phyloP scores from a whole-genome alignment of 92 coral and sea anemone genomes.

The Porites cylindrica region DNA sequence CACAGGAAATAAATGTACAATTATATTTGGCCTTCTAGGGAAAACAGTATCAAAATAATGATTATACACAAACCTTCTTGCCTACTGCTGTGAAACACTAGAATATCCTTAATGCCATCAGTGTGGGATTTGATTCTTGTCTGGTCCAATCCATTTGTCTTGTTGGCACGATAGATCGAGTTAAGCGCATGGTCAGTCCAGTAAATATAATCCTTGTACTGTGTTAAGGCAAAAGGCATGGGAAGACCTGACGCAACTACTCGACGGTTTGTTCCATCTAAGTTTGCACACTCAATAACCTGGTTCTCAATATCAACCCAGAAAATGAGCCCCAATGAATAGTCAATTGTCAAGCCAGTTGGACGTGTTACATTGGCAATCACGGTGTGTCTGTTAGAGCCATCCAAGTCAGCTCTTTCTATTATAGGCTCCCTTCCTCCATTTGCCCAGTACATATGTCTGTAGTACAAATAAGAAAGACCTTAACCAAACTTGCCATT shows the following conservation, averaged over 20 bases:
- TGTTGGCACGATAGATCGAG: conserved; percentile 90
- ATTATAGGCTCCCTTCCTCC: conserved; percentile 77
- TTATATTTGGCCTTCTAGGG: too few species aligned
- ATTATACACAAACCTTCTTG: conserved; percentile 78
- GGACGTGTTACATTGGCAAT: conserved; percentile 64
- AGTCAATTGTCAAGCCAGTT: conserved; percentile 83
- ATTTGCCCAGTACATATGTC: conserved; percentile 93
- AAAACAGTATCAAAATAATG: too few species aligned
- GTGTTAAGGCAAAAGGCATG: conserved; percentile 80
- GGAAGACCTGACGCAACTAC: conserved; percentile 60
- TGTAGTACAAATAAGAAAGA: conserved; percentile 1
- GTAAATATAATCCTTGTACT: conserved; percentile 85
- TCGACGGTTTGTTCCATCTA: conserved; percentile 76
- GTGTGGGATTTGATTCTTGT: conserved; percentile 70
- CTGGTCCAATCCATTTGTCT: conserved; percentile 83
- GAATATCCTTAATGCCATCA: conserved; percentile 80
- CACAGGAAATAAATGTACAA: too few species aligned
- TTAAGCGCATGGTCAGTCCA: conserved; percentile 82
- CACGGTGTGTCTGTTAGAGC: conserved; percentile 70
- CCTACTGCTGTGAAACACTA: conserved; percentile 88
- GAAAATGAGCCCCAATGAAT: conserved; percentile 70
- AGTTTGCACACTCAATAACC: conserved; percentile 81
- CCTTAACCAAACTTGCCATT: too few species aligned
- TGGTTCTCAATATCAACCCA: conserved; percentile 84
- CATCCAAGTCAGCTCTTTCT: conserved; percentile 92